Percentiles rank a stretch among this genome's conserved stretches.
Evolutionary conservation across 2,888 invertebrate genomes (phyloP).

Genomic region (Xestia xanthographa): DNA sequence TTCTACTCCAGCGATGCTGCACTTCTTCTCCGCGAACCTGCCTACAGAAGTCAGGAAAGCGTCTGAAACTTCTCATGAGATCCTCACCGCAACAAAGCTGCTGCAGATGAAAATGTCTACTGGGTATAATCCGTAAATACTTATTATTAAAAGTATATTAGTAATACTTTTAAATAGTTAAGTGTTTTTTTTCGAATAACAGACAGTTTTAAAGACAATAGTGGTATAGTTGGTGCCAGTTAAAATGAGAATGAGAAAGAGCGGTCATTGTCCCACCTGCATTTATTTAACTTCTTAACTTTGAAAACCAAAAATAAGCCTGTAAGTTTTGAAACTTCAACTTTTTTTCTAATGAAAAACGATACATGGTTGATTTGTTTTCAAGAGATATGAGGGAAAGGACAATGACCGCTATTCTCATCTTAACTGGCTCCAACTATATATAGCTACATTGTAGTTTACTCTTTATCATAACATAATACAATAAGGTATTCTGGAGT

Average conservation of each 20-base stretch:
- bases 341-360: too few relatives aligned
- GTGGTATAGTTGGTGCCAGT: too few relatives aligned
- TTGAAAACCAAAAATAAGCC: too few relatives aligned
- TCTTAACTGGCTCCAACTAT: too few relatives aligned
- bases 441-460: too few relatives aligned
- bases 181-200: not conserved
- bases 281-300: too few relatives aligned
- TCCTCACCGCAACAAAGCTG: conserved; percentile 84
- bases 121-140: conserved; percentile 69
- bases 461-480: not conserved
- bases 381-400: too few relatives aligned
- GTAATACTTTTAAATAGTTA: not conserved
- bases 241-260: too few relatives aligned
- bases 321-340: too few relatives aligned
- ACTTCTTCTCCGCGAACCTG: conserved; percentile 82
- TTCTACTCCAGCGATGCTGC: conserved; percentile 80
- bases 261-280: too few relatives aligned
- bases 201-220: not conserved
- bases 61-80: conserved; percentile 82
- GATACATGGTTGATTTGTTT: too few relatives aligned
- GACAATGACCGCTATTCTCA: too few relatives aligned
- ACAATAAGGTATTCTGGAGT: not conserved
- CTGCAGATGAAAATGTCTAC: conserved; percentile 84
- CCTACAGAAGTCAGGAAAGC: conserved; percentile 80
- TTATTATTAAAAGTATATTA: not conserved